A percentile compares a stretch with the other conserved stretches of the same genome.
Conservation (phyloP, 2,888 invertebrate genomes). For the Harpalus rufipes region DNA sequence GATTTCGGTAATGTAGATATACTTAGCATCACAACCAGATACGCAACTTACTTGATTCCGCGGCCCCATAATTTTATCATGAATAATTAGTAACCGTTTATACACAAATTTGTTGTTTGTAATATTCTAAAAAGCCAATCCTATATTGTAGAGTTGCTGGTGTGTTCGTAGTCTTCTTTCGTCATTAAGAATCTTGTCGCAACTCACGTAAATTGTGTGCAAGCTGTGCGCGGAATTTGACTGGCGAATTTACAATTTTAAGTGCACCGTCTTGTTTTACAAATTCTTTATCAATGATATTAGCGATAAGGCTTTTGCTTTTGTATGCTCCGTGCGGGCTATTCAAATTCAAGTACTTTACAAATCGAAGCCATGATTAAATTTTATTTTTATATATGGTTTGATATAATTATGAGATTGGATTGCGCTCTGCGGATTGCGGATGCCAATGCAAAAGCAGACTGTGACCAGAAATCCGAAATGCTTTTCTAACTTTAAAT, state of each 20-base stretch:
- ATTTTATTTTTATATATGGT: slow-evolving; percentile 46
- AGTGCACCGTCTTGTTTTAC: slow-evolving; percentile 63
- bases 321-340: slow-evolving; percentile 18
- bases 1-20: no score
- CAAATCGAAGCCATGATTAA: slow-evolving; percentile 45
- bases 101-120: not conserved
- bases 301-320: slow-evolving; percentile 49
- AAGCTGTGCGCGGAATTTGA: slow-evolving; percentile 66
- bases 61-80: no score
- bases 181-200: slow-evolving; percentile 67
- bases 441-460: not conserved
- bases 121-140: not conserved
- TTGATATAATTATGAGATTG: slow-evolving; percentile 46
- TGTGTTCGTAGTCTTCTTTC: slow-evolving; percentile 53
- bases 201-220: slow-evolving; percentile 66
- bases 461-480: not conserved
- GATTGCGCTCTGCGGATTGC: slow-evolving; percentile 14
- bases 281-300: slow-evolving; percentile 58
- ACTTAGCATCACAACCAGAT: no score
- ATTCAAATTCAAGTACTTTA: slow-evolving; percentile 39
- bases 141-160: not conserved
- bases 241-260: slow-evolving; percentile 64
- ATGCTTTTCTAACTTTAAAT: not conserved
- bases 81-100: not conserved
- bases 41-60: no score